Base-by-base conservation (phyloP, 2,888 invertebrate genomes). In the Gibbula magus region DNA sequence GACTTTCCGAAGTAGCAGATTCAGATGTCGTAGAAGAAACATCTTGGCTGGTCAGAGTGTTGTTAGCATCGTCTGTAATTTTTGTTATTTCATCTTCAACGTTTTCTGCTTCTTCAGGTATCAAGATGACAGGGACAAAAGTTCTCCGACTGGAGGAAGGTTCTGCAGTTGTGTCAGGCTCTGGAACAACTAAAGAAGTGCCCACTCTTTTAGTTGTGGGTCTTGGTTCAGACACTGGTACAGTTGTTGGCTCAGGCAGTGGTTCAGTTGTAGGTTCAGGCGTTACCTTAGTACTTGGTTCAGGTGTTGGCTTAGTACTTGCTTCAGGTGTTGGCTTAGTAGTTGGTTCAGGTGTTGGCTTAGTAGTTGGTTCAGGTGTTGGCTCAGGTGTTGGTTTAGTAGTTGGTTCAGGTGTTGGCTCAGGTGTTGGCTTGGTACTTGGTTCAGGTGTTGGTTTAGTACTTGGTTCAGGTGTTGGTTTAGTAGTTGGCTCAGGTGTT, bases 251-350 rank as follows among this genome's bases (percentile, higher is more conserved):
- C 45, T 78, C 61, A 4, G 80, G 61, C 29, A 45, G 67, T 61
- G 82, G 75, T 78, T 79, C 75, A 2, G 29, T 29, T 67, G 77
- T 75, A 56, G 82, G 82, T 66, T 70, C 75, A 13, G 75, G 66
- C 18, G 81, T 78, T 22, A 67, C 35, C 29, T 73, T 51, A 1
- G 77, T 22, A 35, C 75, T 61, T 39, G 80, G 39, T 75, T 80
- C 75, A 35, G 61, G 18, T 10, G 45, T 25, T 29, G 79, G 61
- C 35, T 66, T 61, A 52, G 80, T 45, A 1, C 61, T 56, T 18
- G 83, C 45, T 67, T 75, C 32, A 51, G 81, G 52, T 56, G 77
- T 66, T 52, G 81, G 25, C 25, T 52, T 67, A 39, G 29, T 29
- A 18, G 75, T 52, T 8, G 75, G 67, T 73, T 77, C 61, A 8